Evolutionary conservation across 2,888 invertebrate species (phyloP), one percentile per base, ranked within the genome.

Genomic region (Boloria euphrosyne): DNA sequence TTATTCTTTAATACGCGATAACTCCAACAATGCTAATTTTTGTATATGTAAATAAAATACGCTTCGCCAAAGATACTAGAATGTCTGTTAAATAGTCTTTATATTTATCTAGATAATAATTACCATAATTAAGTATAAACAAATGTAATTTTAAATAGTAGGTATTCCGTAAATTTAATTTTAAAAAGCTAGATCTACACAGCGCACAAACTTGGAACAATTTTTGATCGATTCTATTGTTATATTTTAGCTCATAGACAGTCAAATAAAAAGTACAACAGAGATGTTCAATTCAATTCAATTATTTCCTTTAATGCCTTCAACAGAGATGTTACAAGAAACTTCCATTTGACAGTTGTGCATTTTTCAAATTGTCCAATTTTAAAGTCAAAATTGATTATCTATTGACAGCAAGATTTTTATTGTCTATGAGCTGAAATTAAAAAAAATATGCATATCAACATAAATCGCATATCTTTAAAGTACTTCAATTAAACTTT

Each of bases 31-130:
- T 31, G 51, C 14, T 67, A 54, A 63, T 58, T 68, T 57, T 68
- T 60, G 53, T 68, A 64, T 67, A 22, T 69, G 89, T 89, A 88
- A 83, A 87, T 87, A 89, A 75, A 73, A 72, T 71, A 74, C 74
- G 80, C 82, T 87, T 86, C 81, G 87, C 89, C 89, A 89, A 89
- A 89, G 87, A 84, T 77, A 76, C 71, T 83, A 85, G 78, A 78
- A 74, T 83, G 82, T 76, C 75, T 72, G 83, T 82, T 82, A 81
- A 81, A 82, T 80, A 67, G 60, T 60, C 64, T 64, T 73, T 66
- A 72, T 61, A 71, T 73, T 73, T 74, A 74, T 70, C 74, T 78
- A 76, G 73, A 73, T 76, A 57, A 62, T 71, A 69, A 69, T 69
- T 62, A 70, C 68, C n/a, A 57, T 22, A 64, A 62, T 46, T 58